Base-by-base conservation (phyloP, 2,113 vertebrate genomes). In the Centropus unirufus region DNA sequence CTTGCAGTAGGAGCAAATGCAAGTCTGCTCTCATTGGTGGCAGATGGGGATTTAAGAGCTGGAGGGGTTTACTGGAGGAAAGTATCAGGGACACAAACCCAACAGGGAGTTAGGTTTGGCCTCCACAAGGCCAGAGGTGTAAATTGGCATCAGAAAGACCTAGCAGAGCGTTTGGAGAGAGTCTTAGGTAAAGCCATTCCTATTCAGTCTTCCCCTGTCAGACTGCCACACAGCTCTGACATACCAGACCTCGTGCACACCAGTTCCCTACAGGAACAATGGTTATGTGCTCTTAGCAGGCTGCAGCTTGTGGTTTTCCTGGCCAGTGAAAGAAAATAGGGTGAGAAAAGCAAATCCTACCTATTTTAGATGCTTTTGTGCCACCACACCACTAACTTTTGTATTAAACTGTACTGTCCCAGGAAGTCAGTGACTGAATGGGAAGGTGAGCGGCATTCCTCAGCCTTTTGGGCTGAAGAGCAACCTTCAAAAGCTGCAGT, bases 11-110 rank as follows among this genome's bases (percentile, higher is more conserved):
- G 19, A 83, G 59, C 1, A 0, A 47, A 39, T 74, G 57, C 8
- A 5, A 46, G 32, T 61, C 67, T 76, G 92, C 64, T 64, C 64
- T 94, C 18, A 0, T 8, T 54, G 42, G 57, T 91, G 81, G 85
- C 69, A 82, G 74, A 59, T 83, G 59, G 73, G 86, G 68, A 70
- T 93, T 83, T 95, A 82, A 87, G 66, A 95, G 51, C 63, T 8
- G 1, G 51, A 0, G 39, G 22, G 12, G 12, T 69, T 75, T 49
- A 47, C 16, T 55, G 80, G 67, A 89, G 78, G 73, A 91, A 84
- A 91, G 81, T 14, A 2, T 83, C 74, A 72, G 84, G 75, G 95
- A 42, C 82, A 85, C 90, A 92, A 92, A 85, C 72, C 55, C 78
- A 61, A 39, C 32, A n/a, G 72, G 55, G 58, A 77, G n/a, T 47